Base-by-base conservation (phyloP, 2,888 invertebrate genomes). In the Amphimallon solstitiale region DNA sequence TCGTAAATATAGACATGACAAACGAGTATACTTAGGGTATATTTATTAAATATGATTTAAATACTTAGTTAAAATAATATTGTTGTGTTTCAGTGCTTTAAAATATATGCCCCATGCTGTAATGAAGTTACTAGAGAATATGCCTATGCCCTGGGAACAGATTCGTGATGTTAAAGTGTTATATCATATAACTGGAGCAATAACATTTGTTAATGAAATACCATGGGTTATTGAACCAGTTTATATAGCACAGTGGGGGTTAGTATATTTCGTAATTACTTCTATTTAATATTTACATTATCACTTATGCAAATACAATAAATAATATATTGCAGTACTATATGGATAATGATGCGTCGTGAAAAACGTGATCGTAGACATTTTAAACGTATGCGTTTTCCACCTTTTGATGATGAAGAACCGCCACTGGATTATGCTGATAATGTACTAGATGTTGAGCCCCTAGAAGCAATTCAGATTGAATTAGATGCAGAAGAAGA, bases 61-160 rank as follows among this genome's bases (percentile, higher is more conserved):
- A 9, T 45, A 14, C 2, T 9, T 45, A 45, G 15, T 56, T 40
- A 34, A 19, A 6, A 51, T 5, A 4, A 17, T 34, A 9, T 49
- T 62, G 63, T 48, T 70, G 46, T 68, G 62, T 72, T 73, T 66
- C 70, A 89, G 98, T 12, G 98, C 98, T 2, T 84, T 99, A 51
- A 99, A 99, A 81, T 99, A 99, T 80, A 99, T 99, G 98, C 99
- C 99, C 0, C 99, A 99, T 85, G 99, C 99, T 5, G 98, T 99
- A 4, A 91, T 99, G 86, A 99, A 99, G 79, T 87, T 99, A 1
- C 83, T 99, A 67, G 99, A 99, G 82, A 99, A 99, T 82, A 99
- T 99, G 99, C 99, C 99, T 0, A 99, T 99, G 99, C 99, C 99
- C 0, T 99, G 99, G 99, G 99, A 99, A 82, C 99, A 99, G 84